These are phyloP conservation scores for Dicaeum eximium DNA, from an alignment of 2,113 vertebrate species.

Conservation along the genomic window DNA sequence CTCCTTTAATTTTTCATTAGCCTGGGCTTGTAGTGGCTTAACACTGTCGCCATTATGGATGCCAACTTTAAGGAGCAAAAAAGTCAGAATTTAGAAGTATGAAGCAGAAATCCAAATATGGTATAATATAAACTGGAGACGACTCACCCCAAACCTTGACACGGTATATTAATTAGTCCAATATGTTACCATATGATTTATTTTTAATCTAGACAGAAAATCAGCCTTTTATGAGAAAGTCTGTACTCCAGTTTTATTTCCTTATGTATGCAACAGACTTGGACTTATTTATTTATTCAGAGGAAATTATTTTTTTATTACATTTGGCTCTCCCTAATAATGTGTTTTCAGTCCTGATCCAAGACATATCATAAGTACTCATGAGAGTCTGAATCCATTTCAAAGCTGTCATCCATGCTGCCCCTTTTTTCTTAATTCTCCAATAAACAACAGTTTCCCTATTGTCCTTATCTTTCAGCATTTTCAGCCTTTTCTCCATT, in stretches of 20 bases:
- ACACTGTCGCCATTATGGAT: neutral
- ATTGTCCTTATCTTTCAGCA: neutral
- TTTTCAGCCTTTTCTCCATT: neutral
- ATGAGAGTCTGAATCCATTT: neutral
- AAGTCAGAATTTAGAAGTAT: neutral
- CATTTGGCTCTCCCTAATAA: neutral
- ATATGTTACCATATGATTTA: neutral
- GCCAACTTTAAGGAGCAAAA: neutral
- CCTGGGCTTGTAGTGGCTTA: neutral
- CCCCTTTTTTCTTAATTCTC: neutral
- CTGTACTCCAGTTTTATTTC: neutral
- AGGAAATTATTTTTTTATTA: neutral
- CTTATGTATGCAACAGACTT: neutral
- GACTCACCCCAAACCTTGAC: neutral
- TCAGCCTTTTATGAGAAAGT: neutral
- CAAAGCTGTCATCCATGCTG: neutral
- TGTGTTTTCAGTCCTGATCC: neutral
- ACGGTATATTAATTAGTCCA: neutral
- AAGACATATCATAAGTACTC: neutral
- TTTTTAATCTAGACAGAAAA: neutral
- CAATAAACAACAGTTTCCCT: neutral
- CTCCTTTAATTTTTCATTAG: neutral
- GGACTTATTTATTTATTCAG: neutral
- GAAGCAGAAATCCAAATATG: neutral
- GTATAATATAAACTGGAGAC: neutral